These are phyloP conservation scores for Fabriciana adippe DNA, from an alignment of 2,888 invertebrate species.

Conservation along the genomic window DNA sequence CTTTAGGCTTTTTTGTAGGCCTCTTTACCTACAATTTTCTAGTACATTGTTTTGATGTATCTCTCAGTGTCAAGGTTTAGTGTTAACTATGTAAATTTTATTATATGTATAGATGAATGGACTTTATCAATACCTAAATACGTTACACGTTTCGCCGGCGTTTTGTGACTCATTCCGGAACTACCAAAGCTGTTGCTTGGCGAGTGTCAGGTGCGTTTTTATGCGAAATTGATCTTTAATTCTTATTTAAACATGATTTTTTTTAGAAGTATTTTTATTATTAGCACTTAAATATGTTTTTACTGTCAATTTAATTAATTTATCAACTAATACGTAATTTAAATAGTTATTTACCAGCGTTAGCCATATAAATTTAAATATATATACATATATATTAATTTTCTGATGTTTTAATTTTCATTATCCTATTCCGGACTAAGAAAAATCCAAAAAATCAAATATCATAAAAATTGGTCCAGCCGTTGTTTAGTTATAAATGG, in stretches of 20 bases:
- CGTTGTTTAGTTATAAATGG: too few relatives aligned
- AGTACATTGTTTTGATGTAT: not conserved
- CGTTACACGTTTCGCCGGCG: slow-evolving; percentile 3
- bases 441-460: too few relatives aligned
- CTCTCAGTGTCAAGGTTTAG: not conserved
- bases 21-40: not conserved
- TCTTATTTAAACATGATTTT: not conserved
- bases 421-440: too few relatives aligned
- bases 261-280: not conserved
- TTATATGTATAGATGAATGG: slow-evolving; percentile 14
- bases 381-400: too few relatives aligned
- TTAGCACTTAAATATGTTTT: not conserved
- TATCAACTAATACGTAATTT: too few relatives aligned
- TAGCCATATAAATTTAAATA: too few relatives aligned
- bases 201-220: slow-evolving; percentile 7
- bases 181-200: slow-evolving; percentile 20
- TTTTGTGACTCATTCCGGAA: slow-evolving; percentile 17
- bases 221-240: slow-evolving; percentile 6
- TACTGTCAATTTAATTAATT: too few relatives aligned
- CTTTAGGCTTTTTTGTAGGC: not conserved
- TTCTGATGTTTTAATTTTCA: too few relatives aligned
- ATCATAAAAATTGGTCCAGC: too few relatives aligned
- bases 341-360: too few relatives aligned
- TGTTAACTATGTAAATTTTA: not conserved
- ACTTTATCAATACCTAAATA: slow-evolving; percentile 17